Base-by-base conservation (phyloP, 1,140 invertebrate species). In the Aphis craccivora region DNA sequence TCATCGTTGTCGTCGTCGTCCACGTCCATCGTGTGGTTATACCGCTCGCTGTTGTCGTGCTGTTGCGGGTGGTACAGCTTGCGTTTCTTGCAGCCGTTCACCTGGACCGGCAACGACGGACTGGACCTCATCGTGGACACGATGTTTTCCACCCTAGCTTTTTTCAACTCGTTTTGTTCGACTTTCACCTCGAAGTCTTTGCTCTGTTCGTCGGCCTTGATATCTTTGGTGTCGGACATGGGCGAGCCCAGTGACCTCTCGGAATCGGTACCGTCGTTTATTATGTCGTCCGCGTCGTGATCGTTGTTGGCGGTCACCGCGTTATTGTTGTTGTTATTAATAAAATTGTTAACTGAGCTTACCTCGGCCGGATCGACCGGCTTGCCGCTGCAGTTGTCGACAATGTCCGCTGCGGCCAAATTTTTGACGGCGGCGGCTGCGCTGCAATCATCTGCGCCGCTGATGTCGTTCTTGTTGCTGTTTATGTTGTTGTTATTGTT, bases 21-120 rank as follows among this genome's bases (percentile, higher is more conserved):
- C n/a, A 96, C 95, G 51, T 95, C 95, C 11, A 95, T 94, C 93
- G 96, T 95, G 94, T 40, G 37, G 37, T 96, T 96, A 95, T 97
- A 97, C 40, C 97, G 95, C 94, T 97, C 97, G 94, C 95, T 95
- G 94, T 96, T 97, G 95, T 98, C 98, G 95, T 99, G 98, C 94
- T 99, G 98, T 95, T 99, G 98, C 2, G 99, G 99, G 94, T 99
- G 98, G 95, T 99, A 99, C n/a, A 99, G 96, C 95, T 99, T 99
- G 40, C 99, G 96, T 96, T 99, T 99, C 95, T 99, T 99, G 96
- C 98, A 99, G 83, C 98, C 98, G 95, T 98, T 98, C 93, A 98
- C 97, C 95, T 97, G 96, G 11, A 96, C 95, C 1, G 95, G 96
- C 35, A 97, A 96, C 45, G 97, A 97, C 18, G 98, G 97, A 94